Conservation (phyloP, 2,113 vertebrate species). For the Prionailurus bengalensis region DNA sequence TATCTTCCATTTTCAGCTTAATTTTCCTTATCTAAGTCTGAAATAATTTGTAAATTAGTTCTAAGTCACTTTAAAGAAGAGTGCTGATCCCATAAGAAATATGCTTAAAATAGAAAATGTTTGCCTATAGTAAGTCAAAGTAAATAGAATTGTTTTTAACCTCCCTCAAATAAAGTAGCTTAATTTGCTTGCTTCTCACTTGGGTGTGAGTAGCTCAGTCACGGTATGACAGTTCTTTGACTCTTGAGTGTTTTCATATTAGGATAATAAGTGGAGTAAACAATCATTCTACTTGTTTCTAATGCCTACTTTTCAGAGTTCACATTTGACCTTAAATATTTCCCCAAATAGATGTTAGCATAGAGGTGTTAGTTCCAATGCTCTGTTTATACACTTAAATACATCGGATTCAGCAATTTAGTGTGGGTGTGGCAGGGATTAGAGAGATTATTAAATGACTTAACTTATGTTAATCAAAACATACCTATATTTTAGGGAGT, state of each 20-base stretch:
- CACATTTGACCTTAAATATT: constrained; percentile 46
- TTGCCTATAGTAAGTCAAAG: not conserved
- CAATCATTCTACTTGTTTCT: constrained; percentile 25
- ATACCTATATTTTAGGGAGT: constrained; percentile 63
- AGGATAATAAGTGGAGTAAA: not conserved
- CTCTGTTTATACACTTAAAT: constrained; percentile 35
- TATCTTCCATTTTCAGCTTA: not conserved
- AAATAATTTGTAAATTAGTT: constrained; percentile 57
- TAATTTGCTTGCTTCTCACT: constrained; percentile 30
- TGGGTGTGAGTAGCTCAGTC: not conserved
- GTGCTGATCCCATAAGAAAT: not conserved
- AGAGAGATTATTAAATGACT: constrained; percentile 25
- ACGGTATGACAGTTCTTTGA: constrained; percentile 2
- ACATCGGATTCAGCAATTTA: not conserved
- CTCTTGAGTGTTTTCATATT: not conserved
- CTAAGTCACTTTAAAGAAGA: constrained; percentile 45
- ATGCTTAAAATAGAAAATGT: not conserved
- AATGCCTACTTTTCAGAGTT: not conserved
- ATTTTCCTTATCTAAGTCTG: constrained; percentile 52
- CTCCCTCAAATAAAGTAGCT: not conserved
- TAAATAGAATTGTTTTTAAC: constrained; percentile 57
- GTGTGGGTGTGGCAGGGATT: constrained; percentile 26
- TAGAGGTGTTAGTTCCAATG: not conserved
- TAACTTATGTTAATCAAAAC: constrained; percentile 62
- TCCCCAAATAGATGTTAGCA: constrained; percentile 2